Evolutionary conservation across 2,888 invertebrate species (phyloP).

Genomic region (Cosmia pyralina): DNA sequence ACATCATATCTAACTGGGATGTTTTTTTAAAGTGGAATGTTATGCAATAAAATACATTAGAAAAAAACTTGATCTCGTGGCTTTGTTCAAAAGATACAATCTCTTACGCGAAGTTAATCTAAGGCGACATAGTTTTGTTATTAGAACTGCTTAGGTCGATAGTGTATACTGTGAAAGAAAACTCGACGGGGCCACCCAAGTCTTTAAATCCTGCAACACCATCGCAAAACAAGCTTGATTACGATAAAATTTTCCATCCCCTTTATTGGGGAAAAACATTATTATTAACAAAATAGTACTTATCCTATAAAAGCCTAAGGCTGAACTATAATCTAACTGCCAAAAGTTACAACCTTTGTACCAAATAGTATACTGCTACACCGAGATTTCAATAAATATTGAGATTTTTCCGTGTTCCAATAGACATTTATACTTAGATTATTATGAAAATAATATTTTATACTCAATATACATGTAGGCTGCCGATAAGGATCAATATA

Average conservation of each 20-base stretch:
- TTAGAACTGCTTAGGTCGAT: not conserved
- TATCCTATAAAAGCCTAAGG: slow-evolving; percentile 3
- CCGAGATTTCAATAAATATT: slow-evolving; percentile 5
- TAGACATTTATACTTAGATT: slow-evolving; percentile 1
- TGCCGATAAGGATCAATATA: not conserved
- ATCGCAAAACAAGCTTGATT: slow-evolving; percentile 4
- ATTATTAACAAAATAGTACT: not conserved
- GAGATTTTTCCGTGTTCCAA: not conserved
- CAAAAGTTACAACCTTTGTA: slow-evolving; percentile 8
- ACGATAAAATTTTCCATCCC: not conserved
- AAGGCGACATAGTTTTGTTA: not conserved
- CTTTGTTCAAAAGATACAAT: not conserved
- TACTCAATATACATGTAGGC: not conserved
- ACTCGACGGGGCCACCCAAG: not conserved
- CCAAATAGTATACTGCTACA: not conserved
- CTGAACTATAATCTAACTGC: slow-evolving; percentile 7
- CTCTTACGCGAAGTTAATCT: not conserved
- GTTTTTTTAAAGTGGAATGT: not conserved
- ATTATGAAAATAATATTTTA: slow-evolving; percentile 10
- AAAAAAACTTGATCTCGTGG: not conserved
- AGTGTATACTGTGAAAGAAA: not conserved
- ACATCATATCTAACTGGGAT: not conserved
- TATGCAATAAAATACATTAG: not conserved
- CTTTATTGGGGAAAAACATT: not conserved
- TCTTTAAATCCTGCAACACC: not conserved